Base-by-base conservation (phyloP, 2,888 invertebrate species). In the Spisula subtruncata region DNA sequence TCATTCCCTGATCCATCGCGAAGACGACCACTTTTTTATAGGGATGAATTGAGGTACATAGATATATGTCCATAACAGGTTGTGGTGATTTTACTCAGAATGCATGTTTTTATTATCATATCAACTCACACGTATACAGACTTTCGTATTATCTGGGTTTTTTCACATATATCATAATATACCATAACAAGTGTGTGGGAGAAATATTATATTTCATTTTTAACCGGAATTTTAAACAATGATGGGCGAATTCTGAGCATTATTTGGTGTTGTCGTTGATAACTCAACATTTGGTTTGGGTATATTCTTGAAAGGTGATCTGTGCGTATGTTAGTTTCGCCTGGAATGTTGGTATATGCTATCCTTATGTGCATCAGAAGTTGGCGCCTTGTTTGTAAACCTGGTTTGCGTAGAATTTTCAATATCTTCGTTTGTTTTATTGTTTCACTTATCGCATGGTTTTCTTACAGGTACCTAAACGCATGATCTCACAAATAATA, bases 21-120 rank as follows among this genome's bases (percentile, higher is more conserved):
- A 14, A 83, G 83, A 83, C 60, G 83, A n/a, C 83, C 83, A n/a
- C 41, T 20, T n/a, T 83, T 66, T 12, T 83, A 83, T 41, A n/a
- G 60, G 41, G 83, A 83, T 46, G 83, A 83, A 0, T 1, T 66
- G 56, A 83, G 83, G 83, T 83, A 83, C 46, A 18, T 16, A 0
- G 32, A 32, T 8, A 32, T 32, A 25, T 71, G 18, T 18, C 6
- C 16, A 75, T 75, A 75, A 25, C 75, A 75, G 16, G 75, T 75
- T 71, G 29, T 71, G 2, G 35, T 75, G 75, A 1, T 5, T 75
- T 75, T 66, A 66, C 25, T 25, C 25, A 66, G 8, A 66, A 18
- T 25, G 60, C 60, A 66, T 66, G 60, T 66, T 66, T 51, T n/a
- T 0, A 66, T 66, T 12, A 66, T 14, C 14, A 51, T 51, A 51